Percentiles rank a stretch among this genome's conserved stretches.
These are phyloP conservation scores for Euwallacea fornicatus DNA, from an alignment of 1,140 invertebrate species.

Conservation along the genomic window DNA sequence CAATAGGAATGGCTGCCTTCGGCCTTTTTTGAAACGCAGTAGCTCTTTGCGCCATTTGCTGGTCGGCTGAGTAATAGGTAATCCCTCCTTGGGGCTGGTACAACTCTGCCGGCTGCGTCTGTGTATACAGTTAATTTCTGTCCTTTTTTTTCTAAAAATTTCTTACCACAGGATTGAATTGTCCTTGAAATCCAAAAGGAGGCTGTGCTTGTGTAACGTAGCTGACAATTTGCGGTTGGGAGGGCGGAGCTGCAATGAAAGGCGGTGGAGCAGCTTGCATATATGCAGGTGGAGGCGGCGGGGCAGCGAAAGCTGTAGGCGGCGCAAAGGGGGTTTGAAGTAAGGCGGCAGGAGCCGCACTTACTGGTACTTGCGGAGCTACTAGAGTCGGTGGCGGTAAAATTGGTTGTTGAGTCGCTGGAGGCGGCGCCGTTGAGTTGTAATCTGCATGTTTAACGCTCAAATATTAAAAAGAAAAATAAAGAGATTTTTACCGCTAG, in stretches of 20 bases:
- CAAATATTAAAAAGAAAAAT: slow-evolving; percentile 11
- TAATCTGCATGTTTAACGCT: slow-evolving; percentile 41
- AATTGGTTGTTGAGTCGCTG: slow-evolving; percentile 39
- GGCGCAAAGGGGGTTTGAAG: slow-evolving; percentile 32
- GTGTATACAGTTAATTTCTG: slow-evolving; percentile 20
- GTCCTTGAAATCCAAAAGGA: slow-evolving; percentile 46
- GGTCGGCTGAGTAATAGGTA: slow-evolving; percentile 53
- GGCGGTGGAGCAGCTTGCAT: slow-evolving; percentile 44
- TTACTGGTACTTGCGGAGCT: slow-evolving; percentile 41
- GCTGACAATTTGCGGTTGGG: slow-evolving; percentile 47
- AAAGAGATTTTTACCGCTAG: slow-evolving; percentile 41
- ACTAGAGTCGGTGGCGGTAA: slow-evolving; percentile 38
- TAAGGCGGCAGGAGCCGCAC: slow-evolving; percentile 20
- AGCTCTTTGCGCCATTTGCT: slow-evolving; percentile 47
- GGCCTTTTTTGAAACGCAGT: slow-evolving; percentile 47
- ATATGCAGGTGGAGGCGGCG: slow-evolving; percentile 45
- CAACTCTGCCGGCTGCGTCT: slow-evolving; percentile 51
- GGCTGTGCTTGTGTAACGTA: slow-evolving; percentile 47
- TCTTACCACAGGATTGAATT: slow-evolving; percentile 48
- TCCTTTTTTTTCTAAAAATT: background rate
- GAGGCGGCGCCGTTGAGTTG: slow-evolving; percentile 42
- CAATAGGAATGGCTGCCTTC: slow-evolving; percentile 52
- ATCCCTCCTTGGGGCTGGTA: slow-evolving; percentile 53
- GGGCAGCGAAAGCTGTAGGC: slow-evolving; percentile 34
- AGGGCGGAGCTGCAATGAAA: slow-evolving; percentile 41